Evolutionary conservation across 2,113 vertebrate species (phyloP).

Genomic region (Rhineura floridana): DNA sequence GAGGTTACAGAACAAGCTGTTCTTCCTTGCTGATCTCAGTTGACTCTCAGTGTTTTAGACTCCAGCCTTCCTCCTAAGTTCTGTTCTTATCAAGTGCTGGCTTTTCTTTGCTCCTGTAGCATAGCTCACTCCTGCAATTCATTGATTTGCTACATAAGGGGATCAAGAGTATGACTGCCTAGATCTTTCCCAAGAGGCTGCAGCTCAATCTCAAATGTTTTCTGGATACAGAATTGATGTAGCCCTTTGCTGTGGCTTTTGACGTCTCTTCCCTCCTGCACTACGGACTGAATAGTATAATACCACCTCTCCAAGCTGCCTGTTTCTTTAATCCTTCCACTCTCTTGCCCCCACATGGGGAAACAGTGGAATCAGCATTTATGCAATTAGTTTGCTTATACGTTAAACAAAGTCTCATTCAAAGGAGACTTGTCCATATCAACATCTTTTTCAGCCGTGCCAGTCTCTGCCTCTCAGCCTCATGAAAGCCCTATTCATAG

Average conservation of each 20-base stretch:
- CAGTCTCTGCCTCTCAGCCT: too few relatives aligned
- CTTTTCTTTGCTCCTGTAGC: background rate
- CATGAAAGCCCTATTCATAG: too few relatives aligned
- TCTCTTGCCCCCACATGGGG: fast-evolving
- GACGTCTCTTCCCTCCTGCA: background rate
- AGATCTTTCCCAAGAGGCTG: background rate
- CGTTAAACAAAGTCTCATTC: constrained; percentile 52
- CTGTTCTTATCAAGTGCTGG: background rate
- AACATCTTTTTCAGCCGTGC: constrained; percentile 57
- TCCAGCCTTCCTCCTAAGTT: background rate
- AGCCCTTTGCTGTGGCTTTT: constrained; percentile 2
- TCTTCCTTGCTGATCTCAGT: background rate
- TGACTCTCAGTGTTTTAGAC: background rate
- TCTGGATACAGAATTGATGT: background rate
- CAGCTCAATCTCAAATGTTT: constrained; percentile 16
- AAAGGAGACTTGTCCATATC: constrained; percentile 54
- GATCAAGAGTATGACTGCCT: background rate
- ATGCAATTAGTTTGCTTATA: constrained; percentile 49
- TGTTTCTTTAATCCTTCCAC: background rate
- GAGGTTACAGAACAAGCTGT: background rate
- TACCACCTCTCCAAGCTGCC: background rate
- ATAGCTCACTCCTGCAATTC: background rate
- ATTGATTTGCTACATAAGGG: background rate
- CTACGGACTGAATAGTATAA: background rate
- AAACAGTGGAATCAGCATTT: constrained; percentile 39